Base-by-base conservation (phyloP, 2,888 invertebrate species). In the Rhamphomyia laevipes region DNA sequence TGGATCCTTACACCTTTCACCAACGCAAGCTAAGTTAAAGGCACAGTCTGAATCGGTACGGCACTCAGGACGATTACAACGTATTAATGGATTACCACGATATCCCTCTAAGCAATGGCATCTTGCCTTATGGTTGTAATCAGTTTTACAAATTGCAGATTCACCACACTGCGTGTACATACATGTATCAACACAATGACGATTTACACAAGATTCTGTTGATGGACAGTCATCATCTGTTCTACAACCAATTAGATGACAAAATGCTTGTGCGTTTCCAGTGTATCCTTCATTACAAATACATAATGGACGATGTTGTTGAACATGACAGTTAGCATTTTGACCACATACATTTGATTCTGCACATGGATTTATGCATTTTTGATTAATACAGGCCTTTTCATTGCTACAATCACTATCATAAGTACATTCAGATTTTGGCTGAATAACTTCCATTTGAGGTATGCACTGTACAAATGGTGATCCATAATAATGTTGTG, bases 161-260 rank as follows among this genome's bases (percentile, higher is more conserved):
- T 70, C 57, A 17, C 91, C 91, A 61, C 92, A 92, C 47, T 85
- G 86, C 1, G 86, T 82, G 57, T 82, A 81, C 2, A 77, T 70
- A 59, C 91, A 92, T 2, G 88, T 84, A 65, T 89, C 82, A 12
- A 82, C 73, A 64, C 92, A 92, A 61, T 86, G 80, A 51, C 82
- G 79, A 61, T 88, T 84, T 56, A 90, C 78, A 62, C 92, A 92
- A 21, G 86, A 84, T 68, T 89, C 83, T 42, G 80, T 81, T 46
- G 84, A 75, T 6, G 87, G 81, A 65, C 93, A 93, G 56, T 91
- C 90, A 47, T 82, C 81, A 64, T 92, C 87, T 44, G 82, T 81
- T 58, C 86, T 81, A 61, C 93, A 93, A 58, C 92, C 89, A 57
- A 88, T 80, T 63, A 85, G 80, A 59, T 82, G 80, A 61, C 89